Base-by-base conservation (phyloP, 1,140 invertebrate genomes). In the Drosophila baimaii region DNA sequence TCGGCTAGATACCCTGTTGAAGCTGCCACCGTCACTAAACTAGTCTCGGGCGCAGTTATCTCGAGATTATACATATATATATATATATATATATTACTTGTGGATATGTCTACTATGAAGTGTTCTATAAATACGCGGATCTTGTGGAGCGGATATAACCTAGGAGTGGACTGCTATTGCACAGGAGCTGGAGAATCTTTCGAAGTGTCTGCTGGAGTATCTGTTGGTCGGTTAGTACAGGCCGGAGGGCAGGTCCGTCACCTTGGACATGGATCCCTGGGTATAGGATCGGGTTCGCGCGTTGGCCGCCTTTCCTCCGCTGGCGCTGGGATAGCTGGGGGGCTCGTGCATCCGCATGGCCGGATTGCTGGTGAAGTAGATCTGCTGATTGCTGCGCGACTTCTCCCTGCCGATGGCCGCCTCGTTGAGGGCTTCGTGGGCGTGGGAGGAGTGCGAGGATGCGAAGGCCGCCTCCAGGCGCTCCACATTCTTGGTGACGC, bases 401-500 rank as follows among this genome's bases (percentile, higher is more conserved):
- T 92, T 84, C 93, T 92, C 90, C 15, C 90, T 55, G 12, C 69
- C 93, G 0, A 92, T 83, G 7, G 94, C 93, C 15, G 95, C 92
- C 2, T 96, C 94, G 19, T 96, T 95, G 79, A 96, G 94, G 5
- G 43, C 61, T 65, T 81, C 55, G 56, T 82, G 66, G 2, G 95
- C 94, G 66, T 96, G 51, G 95, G 0, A 96, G 86, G 10, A 95
- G 95, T 64, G 61, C 2, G 61, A 55, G 2, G 71, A 72, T 25
- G 90, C 81, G 19, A 91, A 91, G 15, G 79, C 83, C 77, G 96
- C 95, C 76, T 96, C 95, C 6, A 97, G 95, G 52, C 95, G 94
- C 65, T 97, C 96, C 31, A 96, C 91, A 62, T 95, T 96, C 92
- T 96, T 97, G 2, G 95, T 95, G 51, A 95, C 92, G 33, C 94